phyloP scores from a whole-genome alignment of 2,888 invertebrate genomes.

The Agrochola litura region DNA sequence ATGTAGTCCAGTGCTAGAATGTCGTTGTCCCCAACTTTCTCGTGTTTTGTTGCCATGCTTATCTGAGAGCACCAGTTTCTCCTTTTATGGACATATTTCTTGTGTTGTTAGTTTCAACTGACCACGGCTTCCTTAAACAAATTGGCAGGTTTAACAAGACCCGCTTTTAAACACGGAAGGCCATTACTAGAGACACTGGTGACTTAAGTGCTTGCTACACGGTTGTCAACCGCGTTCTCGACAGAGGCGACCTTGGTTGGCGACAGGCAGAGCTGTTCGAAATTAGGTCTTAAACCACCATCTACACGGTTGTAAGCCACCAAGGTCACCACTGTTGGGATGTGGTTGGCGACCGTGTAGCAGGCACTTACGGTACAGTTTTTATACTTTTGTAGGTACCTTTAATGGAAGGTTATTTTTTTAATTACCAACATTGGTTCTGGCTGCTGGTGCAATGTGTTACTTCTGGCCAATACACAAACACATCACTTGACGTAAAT shows the following conservation, averaged over 20 bases:
- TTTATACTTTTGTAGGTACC: conserved; percentile 17
- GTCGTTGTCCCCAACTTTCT: conserved; percentile 62
- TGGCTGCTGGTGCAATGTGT: background rate
- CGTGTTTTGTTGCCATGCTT: conserved; percentile 54
- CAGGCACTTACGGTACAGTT: conserved; percentile 15
- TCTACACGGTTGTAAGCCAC: no score
- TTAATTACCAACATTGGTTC: background rate
- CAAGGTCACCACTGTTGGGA: no score
- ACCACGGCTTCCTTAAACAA: conserved; percentile 57
- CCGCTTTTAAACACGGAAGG: conserved; percentile 49
- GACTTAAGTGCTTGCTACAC: conserved; percentile 6
- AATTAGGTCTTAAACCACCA: no score
- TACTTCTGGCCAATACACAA: background rate
- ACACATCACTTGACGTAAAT: background rate
- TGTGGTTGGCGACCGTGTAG: no score
- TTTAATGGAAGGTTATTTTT: conserved; percentile 12
- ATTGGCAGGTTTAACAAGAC: conserved; percentile 59
- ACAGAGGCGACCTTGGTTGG: no score
- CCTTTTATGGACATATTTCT: conserved; percentile 57
- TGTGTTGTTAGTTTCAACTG: conserved; percentile 52
- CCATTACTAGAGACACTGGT: conserved; percentile 29
- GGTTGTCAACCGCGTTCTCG: no score
- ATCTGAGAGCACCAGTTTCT: conserved; percentile 51
- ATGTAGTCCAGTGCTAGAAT: conserved; percentile 46
- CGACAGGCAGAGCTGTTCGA: no score